phyloP scores from a whole-genome alignment of 2,888 invertebrate species.

The Drosophila anceps region DNA sequence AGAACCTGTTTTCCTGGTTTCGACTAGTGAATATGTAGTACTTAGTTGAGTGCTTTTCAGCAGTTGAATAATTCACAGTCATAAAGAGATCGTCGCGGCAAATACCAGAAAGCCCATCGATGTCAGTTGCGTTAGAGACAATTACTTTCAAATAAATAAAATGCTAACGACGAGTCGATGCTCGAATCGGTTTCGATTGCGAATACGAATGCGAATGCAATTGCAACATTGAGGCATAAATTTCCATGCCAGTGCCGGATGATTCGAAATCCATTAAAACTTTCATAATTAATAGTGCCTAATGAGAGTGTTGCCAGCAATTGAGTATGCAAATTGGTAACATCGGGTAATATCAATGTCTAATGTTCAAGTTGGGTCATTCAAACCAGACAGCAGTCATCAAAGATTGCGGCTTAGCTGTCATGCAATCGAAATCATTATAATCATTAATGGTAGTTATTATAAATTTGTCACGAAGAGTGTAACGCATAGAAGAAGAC shows the following conservation, averaged over 20 bases:
- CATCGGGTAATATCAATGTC: conserved; percentile 42
- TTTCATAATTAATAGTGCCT: conserved; percentile 64
- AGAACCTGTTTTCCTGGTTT: conserved; percentile 46
- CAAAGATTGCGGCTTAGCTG: neutral
- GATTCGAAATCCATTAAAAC: conserved; percentile 53
- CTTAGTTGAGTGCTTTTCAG: conserved; percentile 30
- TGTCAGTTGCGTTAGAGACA: conserved; percentile 48
- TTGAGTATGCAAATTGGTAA: conserved; percentile 54
- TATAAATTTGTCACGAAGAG: neutral
- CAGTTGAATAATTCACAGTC: conserved; percentile 49
- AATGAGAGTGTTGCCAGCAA: conserved; percentile 45
- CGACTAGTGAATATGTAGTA: conserved; percentile 7
- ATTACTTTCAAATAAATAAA: conserved; percentile 61
- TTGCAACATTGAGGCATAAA: conserved; percentile 28
- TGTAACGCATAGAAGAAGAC: neutral
- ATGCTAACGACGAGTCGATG: conserved; percentile 41
- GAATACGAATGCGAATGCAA: conserved; percentile 16
- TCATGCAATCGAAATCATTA: conserved; percentile 21
- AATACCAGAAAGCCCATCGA: conserved; percentile 37
- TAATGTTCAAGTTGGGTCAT: conserved; percentile 3
- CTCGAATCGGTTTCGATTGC: conserved; percentile 23
- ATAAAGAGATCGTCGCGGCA: conserved; percentile 36
- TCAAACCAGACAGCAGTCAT: neutral
- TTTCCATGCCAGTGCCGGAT: conserved; percentile 21
- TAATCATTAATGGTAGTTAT: neutral